phyloP scores from a whole-genome alignment of 2,888 invertebrate genomes.

The Drosophila gaucha region DNA sequence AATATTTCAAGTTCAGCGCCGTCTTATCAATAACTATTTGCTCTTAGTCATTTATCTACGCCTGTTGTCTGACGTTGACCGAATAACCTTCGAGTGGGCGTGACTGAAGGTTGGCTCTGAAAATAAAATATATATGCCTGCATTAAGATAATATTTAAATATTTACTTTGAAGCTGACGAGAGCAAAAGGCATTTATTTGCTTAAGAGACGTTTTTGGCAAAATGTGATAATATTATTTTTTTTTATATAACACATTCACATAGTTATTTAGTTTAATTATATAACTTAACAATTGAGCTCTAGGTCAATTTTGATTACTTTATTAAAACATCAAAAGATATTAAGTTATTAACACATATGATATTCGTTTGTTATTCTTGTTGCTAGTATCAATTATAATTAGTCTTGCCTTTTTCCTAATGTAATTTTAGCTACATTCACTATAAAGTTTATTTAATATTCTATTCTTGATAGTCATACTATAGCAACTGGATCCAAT shows the following conservation, averaged over 20 bases:
- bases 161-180: conserved; percentile 1
- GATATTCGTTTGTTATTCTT: no score
- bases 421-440: accelerated
- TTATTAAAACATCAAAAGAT: not conserved
- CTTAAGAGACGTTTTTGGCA: not conserved
- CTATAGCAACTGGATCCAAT: no score
- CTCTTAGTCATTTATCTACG: conserved; percentile 32
- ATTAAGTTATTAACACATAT: not conserved
- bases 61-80: conserved; percentile 67
- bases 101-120: not conserved
- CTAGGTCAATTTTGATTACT: not conserved
- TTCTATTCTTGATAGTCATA: no score
- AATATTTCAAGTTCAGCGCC: conserved; percentile 55
- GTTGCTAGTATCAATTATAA: not conserved
- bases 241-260: not conserved
- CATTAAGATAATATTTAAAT: conserved; percentile 3
- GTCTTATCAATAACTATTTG: conserved; percentile 62
- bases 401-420: not conserved
- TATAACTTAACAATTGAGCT: not conserved
- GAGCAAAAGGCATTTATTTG: not conserved
- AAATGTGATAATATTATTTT: not conserved
- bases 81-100: conserved; percentile 50
- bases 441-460: no score
- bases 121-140: not conserved
- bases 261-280: no score